A percentile compares a stretch with the other conserved stretches of the same genome.
Conservation (phyloP, 92 coral and sea anemone genomes). For the Phenganax marumi region DNA sequence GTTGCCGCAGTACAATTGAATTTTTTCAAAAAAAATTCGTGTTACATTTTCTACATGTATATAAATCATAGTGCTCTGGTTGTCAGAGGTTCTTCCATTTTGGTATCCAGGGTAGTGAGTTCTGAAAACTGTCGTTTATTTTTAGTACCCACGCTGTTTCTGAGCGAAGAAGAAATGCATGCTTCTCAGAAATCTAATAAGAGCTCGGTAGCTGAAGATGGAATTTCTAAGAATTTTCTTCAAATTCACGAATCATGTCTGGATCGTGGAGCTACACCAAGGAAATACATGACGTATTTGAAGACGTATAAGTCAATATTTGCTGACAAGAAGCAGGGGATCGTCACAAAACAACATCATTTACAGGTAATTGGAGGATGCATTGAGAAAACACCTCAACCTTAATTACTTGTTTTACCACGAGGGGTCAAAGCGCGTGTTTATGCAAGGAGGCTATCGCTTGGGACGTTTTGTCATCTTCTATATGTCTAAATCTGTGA, state of each 20-base stretch:
- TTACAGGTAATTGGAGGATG: conserved; percentile 65
- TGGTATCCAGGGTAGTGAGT: not conserved
- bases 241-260: conserved; percentile 83
- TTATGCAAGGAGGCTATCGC: too few relatives aligned
- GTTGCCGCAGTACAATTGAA: too few relatives aligned
- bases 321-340: conserved; percentile 87
- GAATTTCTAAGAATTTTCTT: conserved; percentile 78
- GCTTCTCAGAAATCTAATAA: conserved; percentile 47
- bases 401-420: not conserved
- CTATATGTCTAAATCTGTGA: too few relatives aligned
- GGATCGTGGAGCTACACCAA: conserved; percentile 83
- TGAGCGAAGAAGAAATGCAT: conserved; percentile 70
- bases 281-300: conserved; percentile 94
- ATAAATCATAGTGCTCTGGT: too few relatives aligned
- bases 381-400: not conserved
- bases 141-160: conserved; percentile 84
- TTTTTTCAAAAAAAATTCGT: too few relatives aligned
- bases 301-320: conserved; percentile 87
- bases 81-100: too few relatives aligned
- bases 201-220: conserved; percentile 48
- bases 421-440: too few relatives aligned
- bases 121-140: not conserved
- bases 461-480: too few relatives aligned
- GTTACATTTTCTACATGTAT: too few relatives aligned
- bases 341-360: conserved; percentile 92